Evolutionary conservation across 2,797 vertebrate species (phyloP).

Genomic region (Ptychadena robeensis): DNA sequence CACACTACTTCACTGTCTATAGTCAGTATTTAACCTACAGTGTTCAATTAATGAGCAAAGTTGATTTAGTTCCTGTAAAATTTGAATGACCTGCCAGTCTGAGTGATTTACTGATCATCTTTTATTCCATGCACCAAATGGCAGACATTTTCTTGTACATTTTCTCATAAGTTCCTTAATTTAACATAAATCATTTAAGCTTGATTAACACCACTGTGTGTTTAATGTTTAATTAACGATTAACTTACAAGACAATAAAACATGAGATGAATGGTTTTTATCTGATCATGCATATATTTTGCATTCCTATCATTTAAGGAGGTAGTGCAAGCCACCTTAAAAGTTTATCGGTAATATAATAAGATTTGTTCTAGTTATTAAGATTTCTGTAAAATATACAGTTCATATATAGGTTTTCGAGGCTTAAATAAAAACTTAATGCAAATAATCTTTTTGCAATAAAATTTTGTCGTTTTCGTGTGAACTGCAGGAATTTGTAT

Average conservation of each 20-base stretch:
- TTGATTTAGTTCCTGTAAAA: slow-evolving; percentile 27
- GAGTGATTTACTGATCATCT: slow-evolving; percentile 23
- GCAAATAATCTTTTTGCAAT: too few species aligned
- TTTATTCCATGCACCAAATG: slow-evolving; percentile 16
- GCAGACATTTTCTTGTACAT: slow-evolving; percentile 16
- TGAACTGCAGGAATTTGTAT: too few species aligned
- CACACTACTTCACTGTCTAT: neutral
- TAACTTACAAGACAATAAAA: slow-evolving; percentile 42
- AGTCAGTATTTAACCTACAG: neutral
- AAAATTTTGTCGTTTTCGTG: too few species aligned
- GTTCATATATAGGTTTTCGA: too few species aligned
- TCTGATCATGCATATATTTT: slow-evolving; percentile 18
- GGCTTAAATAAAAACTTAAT: too few species aligned
- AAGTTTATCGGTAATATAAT: slow-evolving; percentile 13
- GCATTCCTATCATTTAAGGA: neutral
- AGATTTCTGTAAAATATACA: too few species aligned
- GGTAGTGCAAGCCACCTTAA: neutral
- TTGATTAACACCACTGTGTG: slow-evolving; percentile 43
- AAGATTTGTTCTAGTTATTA: neutral
- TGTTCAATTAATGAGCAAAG: slow-evolving; percentile 3
- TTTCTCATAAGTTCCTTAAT: slow-evolving; percentile 37
- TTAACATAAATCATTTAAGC: slow-evolving; percentile 37
- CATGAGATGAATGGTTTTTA: slow-evolving; percentile 12
- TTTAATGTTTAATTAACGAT: slow-evolving; percentile 49
- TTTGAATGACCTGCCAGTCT: slow-evolving; percentile 32